Conservation (phyloP, 53 echinoderm and acorn worm genomes). For the Paelopatides confundens region DNA sequence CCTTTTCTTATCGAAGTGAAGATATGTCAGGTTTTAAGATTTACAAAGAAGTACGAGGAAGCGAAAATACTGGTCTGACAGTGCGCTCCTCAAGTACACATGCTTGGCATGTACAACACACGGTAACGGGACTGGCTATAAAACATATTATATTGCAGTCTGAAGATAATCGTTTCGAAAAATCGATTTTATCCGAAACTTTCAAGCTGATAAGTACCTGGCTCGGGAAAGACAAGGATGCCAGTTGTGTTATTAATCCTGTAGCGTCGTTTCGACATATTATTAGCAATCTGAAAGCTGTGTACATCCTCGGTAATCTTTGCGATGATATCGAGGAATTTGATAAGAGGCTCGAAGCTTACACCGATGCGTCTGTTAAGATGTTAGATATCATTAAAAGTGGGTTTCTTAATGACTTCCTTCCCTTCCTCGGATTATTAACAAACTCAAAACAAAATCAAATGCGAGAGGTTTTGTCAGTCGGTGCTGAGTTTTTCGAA, state of each 20-base stretch:
- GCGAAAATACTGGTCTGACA: neutral
- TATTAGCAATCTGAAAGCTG: neutral
- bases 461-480: conserved; percentile 8
- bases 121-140: neutral
- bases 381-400: conserved; percentile 1
- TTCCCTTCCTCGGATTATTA: conserved; percentile 1
- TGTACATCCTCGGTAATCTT: neutral
- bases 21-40: neutral
- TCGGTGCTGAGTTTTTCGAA: neutral
- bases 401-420: conserved; percentile 11
- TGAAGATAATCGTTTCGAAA: conserved; percentile 9
- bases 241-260: neutral
- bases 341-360: neutral
- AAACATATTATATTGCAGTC: neutral
- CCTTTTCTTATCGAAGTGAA: neutral
- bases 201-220: neutral
- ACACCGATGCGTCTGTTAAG: neutral
- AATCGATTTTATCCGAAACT: neutral
- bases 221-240: neutral
- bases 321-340: conserved; percentile 9
- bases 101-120: conserved; percentile 5
- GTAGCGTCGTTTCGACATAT: neutral
- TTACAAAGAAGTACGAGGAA: conserved; percentile 23
- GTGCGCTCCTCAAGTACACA: neutral
- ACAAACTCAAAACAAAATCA: conserved; percentile 13